Conservation (phyloP, 1,140 invertebrate species). For the Mercenaria mercenaria region DNA sequence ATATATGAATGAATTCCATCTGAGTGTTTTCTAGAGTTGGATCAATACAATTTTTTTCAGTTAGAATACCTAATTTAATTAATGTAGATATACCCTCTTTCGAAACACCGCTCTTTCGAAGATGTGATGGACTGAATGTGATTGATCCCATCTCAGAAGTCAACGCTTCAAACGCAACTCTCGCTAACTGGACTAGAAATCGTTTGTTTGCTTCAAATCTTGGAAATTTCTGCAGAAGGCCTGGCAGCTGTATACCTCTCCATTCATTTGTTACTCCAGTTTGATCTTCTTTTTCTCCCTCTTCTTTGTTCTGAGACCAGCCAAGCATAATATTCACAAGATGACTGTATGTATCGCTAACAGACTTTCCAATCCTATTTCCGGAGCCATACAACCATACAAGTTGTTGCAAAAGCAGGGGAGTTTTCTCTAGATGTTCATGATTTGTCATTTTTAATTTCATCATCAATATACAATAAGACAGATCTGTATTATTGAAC, state of each 20-base stretch:
- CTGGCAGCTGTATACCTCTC: too few species aligned
- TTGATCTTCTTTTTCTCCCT: neutral
- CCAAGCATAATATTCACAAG: neutral
- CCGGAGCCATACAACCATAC: neutral
- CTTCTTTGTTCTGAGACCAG: neutral
- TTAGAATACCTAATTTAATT: too few species aligned
- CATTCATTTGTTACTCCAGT: too few species aligned
- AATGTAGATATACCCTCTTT: too few species aligned
- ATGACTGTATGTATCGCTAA: neutral
- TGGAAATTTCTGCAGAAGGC: neutral
- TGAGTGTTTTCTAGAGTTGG: too few species aligned
- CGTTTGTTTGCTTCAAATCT: neutral
- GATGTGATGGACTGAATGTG: too few species aligned
- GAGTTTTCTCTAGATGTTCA: neutral
- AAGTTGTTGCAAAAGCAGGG: neutral
- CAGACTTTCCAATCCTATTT: neutral
- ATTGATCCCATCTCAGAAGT: too few species aligned
- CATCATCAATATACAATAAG: neutral
- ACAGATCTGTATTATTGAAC: neutral
- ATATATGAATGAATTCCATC: too few species aligned
- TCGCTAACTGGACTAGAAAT: too few species aligned
- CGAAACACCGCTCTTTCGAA: too few species aligned
- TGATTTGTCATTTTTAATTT: neutral
- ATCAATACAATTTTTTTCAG: too few species aligned
- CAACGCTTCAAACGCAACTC: too few species aligned